Percentiles rank a stretch among this genome's conserved stretches.
Conservation (phyloP, 2,888 invertebrate species). For the Gnatocerus cornutus region DNA sequence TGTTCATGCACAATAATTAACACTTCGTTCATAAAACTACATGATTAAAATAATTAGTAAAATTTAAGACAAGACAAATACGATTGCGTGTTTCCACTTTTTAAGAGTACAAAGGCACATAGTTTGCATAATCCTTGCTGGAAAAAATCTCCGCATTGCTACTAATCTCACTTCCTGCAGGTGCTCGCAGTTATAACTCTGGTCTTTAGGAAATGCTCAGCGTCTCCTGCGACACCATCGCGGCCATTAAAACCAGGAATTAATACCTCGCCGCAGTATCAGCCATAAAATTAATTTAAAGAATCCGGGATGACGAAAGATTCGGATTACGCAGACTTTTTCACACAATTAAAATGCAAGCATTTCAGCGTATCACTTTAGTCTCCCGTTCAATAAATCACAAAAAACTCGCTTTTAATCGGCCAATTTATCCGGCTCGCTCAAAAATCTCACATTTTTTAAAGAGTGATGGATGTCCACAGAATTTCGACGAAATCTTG, state of each 20-base stretch:
- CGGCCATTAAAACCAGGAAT: constrained; percentile 17
- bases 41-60: constrained; percentile 7
- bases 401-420: constrained; percentile 29
- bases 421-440: constrained; percentile 25
- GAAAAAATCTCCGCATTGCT: not conserved
- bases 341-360: constrained; percentile 46
- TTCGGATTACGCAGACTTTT: constrained; percentile 26
- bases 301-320: constrained; percentile 42
- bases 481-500: constrained; percentile 48
- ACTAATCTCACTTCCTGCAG: constrained; percentile 26
- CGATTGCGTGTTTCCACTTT: not conserved
- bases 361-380: constrained; percentile 19
- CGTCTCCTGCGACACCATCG: constrained; percentile 12
- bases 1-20: constrained; percentile 2
- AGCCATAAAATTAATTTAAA: constrained; percentile 10
- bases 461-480: constrained; percentile 14
- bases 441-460: constrained; percentile 25
- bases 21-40: not conserved
- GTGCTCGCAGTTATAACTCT: constrained; percentile 3
- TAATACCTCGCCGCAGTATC: constrained; percentile 20
- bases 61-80: not conserved
- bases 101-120: not conserved
- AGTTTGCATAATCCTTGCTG: not conserved
- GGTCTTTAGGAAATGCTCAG: constrained; percentile 3
- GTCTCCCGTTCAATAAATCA: constrained; percentile 32